A percentile compares a stretch with the other conserved stretches of the same genome.
Evolutionary conservation across 2,888 invertebrate species (phyloP).

Genomic region (Marronus borbonicus): DNA sequence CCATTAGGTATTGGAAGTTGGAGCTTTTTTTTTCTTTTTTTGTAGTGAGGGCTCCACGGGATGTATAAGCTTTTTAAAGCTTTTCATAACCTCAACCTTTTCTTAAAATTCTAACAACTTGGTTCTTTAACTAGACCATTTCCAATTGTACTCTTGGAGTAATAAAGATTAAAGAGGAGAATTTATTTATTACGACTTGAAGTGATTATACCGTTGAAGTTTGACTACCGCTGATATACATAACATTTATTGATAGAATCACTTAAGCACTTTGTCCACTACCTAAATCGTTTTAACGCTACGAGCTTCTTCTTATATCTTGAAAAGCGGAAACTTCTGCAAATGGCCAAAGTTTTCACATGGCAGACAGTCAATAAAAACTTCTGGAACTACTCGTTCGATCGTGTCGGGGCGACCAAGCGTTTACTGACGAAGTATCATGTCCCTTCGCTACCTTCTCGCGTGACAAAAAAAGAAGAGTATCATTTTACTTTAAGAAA

Average conservation of each 20-base stretch:
- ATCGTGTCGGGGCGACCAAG: slow-evolving; percentile 1
- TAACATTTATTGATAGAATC: background rate
- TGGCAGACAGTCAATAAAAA: slow-evolving; percentile 15
- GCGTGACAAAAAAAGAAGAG: slow-evolving; percentile 7
- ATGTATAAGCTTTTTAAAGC: too few species aligned
- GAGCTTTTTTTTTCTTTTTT: too few species aligned
- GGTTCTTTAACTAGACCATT: too few species aligned
- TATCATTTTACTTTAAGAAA: background rate
- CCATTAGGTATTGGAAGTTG: too few species aligned
- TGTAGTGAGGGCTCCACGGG: too few species aligned
- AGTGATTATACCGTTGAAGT: too few species aligned
- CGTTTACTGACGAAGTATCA: slow-evolving; percentile 16
- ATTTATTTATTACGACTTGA: too few species aligned
- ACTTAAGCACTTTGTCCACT: background rate
- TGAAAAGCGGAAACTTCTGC: slow-evolving; percentile 1
- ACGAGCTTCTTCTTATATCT: slow-evolving; percentile 6
- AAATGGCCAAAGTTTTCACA: slow-evolving; percentile 2
- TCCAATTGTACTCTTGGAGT: too few species aligned
- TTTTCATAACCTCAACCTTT: too few species aligned
- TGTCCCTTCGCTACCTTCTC: background rate
- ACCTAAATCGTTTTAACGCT: slow-evolving; percentile 9
- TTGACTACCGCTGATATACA: too few species aligned
- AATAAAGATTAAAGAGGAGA: too few species aligned
- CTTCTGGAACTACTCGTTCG: slow-evolving; percentile 3
- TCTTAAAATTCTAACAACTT: too few species aligned